A percentile compares a stretch with the other conserved stretches of the same genome.
These are phyloP conservation scores for Elanoides forficatus DNA, from an alignment of 2,113 vertebrate species.

Conservation along the genomic window DNA sequence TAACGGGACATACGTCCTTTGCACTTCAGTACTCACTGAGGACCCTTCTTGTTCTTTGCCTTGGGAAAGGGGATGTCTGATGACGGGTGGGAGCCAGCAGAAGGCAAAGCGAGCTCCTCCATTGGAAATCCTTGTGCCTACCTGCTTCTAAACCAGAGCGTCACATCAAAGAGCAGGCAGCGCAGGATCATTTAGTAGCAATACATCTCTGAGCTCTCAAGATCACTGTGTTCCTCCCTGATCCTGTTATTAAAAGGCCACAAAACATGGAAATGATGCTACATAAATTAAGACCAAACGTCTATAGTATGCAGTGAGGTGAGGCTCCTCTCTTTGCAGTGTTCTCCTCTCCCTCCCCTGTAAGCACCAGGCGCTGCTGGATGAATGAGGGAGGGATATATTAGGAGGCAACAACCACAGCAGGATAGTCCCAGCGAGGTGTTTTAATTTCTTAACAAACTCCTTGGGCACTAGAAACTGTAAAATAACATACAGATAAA, in stretches of 20 bases:
- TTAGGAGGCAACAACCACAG: neutral
- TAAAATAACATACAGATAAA: slow-evolving; percentile 49
- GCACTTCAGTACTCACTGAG: neutral
- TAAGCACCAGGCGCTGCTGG: neutral
- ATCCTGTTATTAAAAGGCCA: neutral
- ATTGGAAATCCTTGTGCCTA: neutral
- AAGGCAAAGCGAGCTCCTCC: neutral
- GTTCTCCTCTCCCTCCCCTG: neutral
- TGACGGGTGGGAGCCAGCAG: neutral
- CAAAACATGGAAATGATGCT: neutral
- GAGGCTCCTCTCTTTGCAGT: neutral
- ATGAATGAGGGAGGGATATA: neutral
- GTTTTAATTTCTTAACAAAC: slow-evolving; percentile 32
- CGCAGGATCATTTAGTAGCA: neutral
- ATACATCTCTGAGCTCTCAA: neutral
- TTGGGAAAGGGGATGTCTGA: neutral
- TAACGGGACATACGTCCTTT: neutral
- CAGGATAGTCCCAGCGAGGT: neutral
- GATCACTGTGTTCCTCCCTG: neutral
- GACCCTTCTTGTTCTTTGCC: neutral
- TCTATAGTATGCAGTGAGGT: neutral
- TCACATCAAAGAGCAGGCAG: neutral
- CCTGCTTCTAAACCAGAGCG: neutral
- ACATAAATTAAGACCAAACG: neutral
- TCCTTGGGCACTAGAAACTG: slow-evolving; percentile 12